phyloP scores from a whole-genome alignment of 1,140 invertebrate genomes.

The Callitettix versicolor region DNA sequence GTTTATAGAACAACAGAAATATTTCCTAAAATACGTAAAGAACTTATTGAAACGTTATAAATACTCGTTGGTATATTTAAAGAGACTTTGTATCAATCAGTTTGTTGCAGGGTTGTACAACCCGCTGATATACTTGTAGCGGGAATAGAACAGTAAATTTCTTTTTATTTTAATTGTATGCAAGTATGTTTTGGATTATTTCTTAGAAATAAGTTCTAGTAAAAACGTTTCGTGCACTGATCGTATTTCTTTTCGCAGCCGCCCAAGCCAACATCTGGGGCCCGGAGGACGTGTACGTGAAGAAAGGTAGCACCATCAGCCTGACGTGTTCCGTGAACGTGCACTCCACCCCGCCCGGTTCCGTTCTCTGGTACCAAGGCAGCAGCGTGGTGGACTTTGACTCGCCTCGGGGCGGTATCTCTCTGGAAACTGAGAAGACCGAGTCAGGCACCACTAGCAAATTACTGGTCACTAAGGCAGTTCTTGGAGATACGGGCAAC shows the following conservation, averaged over 20 bases:
- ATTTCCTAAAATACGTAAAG: too few relatives aligned
- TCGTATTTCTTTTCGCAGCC: conserved; percentile 46
- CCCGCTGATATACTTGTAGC: too few relatives aligned
- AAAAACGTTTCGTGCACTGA: too few relatives aligned
- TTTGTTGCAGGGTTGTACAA: too few relatives aligned
- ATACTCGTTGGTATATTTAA: too few relatives aligned
- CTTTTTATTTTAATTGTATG: too few relatives aligned
- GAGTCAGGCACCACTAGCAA: conserved; percentile 79
- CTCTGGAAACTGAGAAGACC: conserved; percentile 83
- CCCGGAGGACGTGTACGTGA: conserved; percentile 78
- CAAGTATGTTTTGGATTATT: too few relatives aligned
- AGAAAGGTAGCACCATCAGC: conserved; percentile 82
- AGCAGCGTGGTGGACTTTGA: conserved; percentile 72
- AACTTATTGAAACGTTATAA: too few relatives aligned
- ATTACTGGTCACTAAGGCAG: conserved; percentile 75
- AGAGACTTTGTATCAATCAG: too few relatives aligned
- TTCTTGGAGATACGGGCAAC: conserved; percentile 75
- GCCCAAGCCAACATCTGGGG: conserved; percentile 76
- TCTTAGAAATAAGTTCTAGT: too few relatives aligned
- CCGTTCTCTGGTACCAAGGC: conserved; percentile 72
- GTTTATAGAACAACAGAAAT: too few relatives aligned
- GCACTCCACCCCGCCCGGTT: conserved; percentile 70
- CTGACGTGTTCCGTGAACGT: conserved; percentile 79
- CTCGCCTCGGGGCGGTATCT: conserved; percentile 71
- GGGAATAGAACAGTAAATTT: too few relatives aligned